These are phyloP conservation scores for Pangasius mekongensis DNA, from an alignment of 2,797 vertebrate species.

Conservation along the genomic window DNA sequence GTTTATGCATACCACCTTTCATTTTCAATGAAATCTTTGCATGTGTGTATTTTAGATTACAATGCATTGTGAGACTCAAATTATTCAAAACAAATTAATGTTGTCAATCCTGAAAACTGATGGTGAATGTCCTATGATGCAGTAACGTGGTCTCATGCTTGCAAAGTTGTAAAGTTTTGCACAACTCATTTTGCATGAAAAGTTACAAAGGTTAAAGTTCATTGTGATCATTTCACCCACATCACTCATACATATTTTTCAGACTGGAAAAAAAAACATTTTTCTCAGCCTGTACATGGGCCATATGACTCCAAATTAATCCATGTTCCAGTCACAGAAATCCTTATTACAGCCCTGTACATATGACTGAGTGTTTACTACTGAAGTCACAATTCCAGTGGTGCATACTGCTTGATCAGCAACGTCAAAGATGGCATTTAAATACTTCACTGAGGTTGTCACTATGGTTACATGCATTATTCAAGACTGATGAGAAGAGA, in stretches of 20 bases:
- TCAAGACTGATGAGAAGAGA: neutral
- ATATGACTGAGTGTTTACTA: neutral
- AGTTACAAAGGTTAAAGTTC: neutral
- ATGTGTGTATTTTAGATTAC: neutral
- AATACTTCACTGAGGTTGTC: neutral
- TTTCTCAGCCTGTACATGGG: neutral
- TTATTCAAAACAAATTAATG: neutral
- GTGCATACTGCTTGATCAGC: neutral
- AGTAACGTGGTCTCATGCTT: neutral
- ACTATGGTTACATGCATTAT: constrained; percentile 3
- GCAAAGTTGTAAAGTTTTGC: neutral
- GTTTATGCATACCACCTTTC: neutral
- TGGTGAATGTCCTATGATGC: neutral
- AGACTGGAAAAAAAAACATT: neutral
- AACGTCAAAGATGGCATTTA: neutral
- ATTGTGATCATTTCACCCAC: neutral
- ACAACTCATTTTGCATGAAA: neutral
- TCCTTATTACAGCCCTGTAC: neutral
- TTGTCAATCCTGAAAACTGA: neutral
- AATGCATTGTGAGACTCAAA: neutral
- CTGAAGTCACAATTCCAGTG: neutral
- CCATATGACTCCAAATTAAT: neutral
- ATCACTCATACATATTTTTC: neutral
- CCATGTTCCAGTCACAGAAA: neutral
- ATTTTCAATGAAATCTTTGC: neutral